phyloP scores from a whole-genome alignment of 2,797 vertebrate genomes.

The Lepilemur septentrionalis region DNA sequence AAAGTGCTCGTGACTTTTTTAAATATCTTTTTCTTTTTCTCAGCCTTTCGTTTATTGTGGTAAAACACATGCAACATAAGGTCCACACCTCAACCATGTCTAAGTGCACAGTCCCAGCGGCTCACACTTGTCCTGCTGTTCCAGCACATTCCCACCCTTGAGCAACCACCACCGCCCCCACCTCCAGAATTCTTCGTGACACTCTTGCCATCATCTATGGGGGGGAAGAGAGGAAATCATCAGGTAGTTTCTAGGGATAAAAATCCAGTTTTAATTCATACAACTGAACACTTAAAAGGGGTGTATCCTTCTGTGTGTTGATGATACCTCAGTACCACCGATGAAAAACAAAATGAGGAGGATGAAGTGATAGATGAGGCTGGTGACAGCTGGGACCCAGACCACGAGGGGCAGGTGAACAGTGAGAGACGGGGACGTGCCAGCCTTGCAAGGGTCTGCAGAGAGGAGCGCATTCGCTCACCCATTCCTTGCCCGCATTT shows the following conservation, averaged over 20 bases:
- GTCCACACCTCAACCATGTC: background rate
- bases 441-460: background rate
- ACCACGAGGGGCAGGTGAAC: accelerated
- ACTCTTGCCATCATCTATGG: background rate
- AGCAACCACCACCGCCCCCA: accelerated
- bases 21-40: accelerated
- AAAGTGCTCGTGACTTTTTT: background rate
- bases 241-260: background rate
- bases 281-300: background rate
- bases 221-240: background rate
- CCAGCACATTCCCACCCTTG: accelerated
- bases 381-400: background rate
- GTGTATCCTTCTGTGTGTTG: background rate
- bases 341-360: background rate
- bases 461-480: background rate
- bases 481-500: background rate
- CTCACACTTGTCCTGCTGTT: no score
- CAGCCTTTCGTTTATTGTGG: background rate
- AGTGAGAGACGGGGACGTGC: background rate
- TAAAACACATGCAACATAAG: background rate
- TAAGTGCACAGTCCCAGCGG: background rate
- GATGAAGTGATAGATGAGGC: background rate
- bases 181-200: background rate
- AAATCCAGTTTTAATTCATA: background rate
- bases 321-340: background rate